A percentile compares a stretch with the other conserved stretches of the same genome.
Evolutionary conservation across 92 coral and sea anemone species (phyloP).

Genomic region (Phenganax stokvisi): DNA sequence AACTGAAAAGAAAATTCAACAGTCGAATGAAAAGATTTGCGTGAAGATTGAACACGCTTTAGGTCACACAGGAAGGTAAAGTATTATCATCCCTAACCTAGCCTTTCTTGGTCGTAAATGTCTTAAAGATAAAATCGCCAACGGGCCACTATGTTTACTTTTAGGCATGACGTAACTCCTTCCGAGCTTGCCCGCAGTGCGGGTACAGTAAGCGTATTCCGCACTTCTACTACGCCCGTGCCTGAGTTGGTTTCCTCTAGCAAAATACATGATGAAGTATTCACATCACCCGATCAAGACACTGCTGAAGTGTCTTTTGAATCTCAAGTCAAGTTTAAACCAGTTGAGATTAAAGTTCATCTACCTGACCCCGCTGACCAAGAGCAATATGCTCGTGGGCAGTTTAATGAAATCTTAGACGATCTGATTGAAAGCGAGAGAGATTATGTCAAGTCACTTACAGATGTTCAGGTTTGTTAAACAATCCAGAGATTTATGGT

Average conservation of each 20-base stretch:
- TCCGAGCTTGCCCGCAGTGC: slow-evolving; percentile 12
- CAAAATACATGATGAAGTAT: slow-evolving; percentile 24
- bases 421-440: slow-evolving; percentile 71
- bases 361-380: slow-evolving; percentile 61
- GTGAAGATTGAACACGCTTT: slow-evolving; percentile 75
- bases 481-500: background rate
- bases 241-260: slow-evolving; percentile 24
- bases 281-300: slow-evolving; percentile 22
- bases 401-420: slow-evolving; percentile 63
- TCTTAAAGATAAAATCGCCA: too few species aligned
- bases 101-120: too few species aligned
- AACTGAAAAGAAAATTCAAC: slow-evolving; percentile 68
- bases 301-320: slow-evolving; percentile 4
- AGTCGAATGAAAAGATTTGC: slow-evolving; percentile 82
- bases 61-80: slow-evolving; percentile 42
- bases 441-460: slow-evolving; percentile 67
- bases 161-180: slow-evolving; percentile 15
- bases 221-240: slow-evolving; percentile 7
- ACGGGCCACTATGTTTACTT: background rate
- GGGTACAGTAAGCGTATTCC: slow-evolving; percentile 20
- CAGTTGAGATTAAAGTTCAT: slow-evolving; percentile 69
- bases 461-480: slow-evolving; percentile 58
- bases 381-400: slow-evolving; percentile 49
- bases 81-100: background rate
- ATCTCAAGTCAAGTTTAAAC: slow-evolving; percentile 57